A percentile compares a stretch with the other conserved stretches of the same genome.
phyloP scores from a whole-genome alignment of 2,888 invertebrate genomes.

The Syrista parreyssii region DNA sequence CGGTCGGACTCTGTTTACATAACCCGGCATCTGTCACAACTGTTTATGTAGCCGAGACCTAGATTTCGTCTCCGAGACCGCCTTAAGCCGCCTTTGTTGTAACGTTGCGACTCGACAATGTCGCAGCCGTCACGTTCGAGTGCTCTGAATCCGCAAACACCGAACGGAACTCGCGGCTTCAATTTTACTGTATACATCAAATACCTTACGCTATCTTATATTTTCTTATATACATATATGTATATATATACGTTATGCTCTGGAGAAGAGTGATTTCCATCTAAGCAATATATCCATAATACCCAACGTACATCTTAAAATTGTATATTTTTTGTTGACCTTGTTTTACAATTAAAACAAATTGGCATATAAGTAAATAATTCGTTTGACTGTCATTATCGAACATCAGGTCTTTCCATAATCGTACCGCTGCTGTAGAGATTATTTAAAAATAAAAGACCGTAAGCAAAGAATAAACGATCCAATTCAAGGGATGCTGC shows the following conservation, averaged over 20 bases:
- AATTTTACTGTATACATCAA: not conserved
- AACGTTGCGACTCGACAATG: conserved; percentile 22
- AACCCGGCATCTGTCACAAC: conserved; percentile 61
- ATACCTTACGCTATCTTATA: not conserved
- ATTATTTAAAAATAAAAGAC: not conserved
- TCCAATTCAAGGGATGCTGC: not conserved
- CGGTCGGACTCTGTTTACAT: conserved; percentile 50
- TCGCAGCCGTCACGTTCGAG: conserved; percentile 42
- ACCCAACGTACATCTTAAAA: not conserved
- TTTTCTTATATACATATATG: not conserved
- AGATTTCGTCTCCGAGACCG: conserved; percentile 39
- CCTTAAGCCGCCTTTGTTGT: conserved; percentile 31
- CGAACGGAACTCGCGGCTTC: not conserved
- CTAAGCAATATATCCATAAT: not conserved
- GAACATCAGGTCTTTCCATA: too few species aligned
- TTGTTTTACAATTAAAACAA: not conserved
- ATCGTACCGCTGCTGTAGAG: not conserved
- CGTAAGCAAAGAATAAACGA: not conserved
- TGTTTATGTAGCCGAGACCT: conserved; percentile 48
- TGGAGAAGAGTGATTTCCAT: not conserved
- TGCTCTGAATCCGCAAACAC: conserved; percentile 46
- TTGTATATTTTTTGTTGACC: not conserved
- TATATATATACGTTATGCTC: not conserved
- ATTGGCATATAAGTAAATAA: not conserved
- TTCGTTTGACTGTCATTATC: not conserved